Evolutionary conservation across 1,140 invertebrate genomes (phyloP), one percentile per base, ranked within the genome.

Genomic region (Mercenaria mercenaria): DNA sequence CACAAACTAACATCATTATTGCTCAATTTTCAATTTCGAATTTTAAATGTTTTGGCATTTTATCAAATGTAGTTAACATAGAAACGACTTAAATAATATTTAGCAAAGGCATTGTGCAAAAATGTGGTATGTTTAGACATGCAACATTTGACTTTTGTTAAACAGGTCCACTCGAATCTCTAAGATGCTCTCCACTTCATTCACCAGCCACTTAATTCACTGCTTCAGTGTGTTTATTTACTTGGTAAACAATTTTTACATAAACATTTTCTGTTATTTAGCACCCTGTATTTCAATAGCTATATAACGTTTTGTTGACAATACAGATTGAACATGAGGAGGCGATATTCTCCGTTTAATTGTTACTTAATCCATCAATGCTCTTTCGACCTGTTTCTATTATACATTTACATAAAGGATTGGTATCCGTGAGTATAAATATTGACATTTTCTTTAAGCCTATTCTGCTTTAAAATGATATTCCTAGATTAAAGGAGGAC

Each of bases 331-430:
- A 10, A 4, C 11, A 20, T 29, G 76, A 41, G 76, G 34, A 50
- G 76, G 43, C 37, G 47, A 79, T 79, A 79, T 32, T 37, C n/a
- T 37, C 26, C 47, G 43, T 52, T 56, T 79, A 50, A 52, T 50
- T 50, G 47, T 79, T 59, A 34, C 47, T 20, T 79, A 79, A 79
- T 79, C 76, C 47, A 23, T 37, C 76, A 79, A 52, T 52, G 76
- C 26, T 79, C 47, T n/a, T 56, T 56, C 23, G 47, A 56, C 47
- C 76, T 32, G 41, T 56, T 79, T 79, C 47, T 79, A 50, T 79
- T 56, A 37, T 56, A 52, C 76, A 79, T 79, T 79, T 79, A 56
- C 32, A 50, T 79, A 79, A 79, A 79, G 76, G 76, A 79, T 79
- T 79, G 76, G 32, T 79, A 79, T 52, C 76, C 10, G 47, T 79